A percentile compares a stretch with the other conserved stretches of the same genome.
These are phyloP conservation scores for Mayetiola destructor DNA, from an alignment of 2,888 invertebrate species.

Conservation along the genomic window DNA sequence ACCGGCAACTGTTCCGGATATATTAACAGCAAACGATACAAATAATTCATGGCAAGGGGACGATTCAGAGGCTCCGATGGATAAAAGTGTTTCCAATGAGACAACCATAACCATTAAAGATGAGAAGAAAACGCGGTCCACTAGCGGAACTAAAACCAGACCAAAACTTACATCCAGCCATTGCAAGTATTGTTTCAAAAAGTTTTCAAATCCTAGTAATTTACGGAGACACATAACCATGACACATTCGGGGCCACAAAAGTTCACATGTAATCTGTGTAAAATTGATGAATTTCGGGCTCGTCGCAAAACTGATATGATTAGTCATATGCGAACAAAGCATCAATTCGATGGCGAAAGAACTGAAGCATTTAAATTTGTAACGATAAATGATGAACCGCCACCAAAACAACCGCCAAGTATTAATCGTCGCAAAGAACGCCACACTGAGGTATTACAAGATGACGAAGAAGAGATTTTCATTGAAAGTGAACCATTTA, in stretches of 20 bases:
- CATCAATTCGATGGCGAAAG: conserved; percentile 46
- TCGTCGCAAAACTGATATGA: conserved; percentile 48
- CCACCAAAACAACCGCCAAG: background rate
- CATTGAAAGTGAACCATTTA: background rate
- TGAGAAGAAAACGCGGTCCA: conserved; percentile 4
- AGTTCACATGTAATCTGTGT: conserved; percentile 63
- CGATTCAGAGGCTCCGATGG: background rate
- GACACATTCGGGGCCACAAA: conserved; percentile 37
- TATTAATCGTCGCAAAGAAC: conserved; percentile 1
- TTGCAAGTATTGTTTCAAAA: conserved; percentile 33
- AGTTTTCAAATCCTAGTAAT: conserved; percentile 32
- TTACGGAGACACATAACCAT: conserved; percentile 34
- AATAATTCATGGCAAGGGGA: background rate
- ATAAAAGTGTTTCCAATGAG: background rate
- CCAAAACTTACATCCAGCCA: background rate
- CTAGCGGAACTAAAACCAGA: conserved; percentile 6
- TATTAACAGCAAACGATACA: no score
- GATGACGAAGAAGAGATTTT: background rate
- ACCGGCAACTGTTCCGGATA: background rate
- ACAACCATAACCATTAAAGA: background rate
- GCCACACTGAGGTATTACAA: background rate
- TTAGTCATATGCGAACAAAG: conserved; percentile 46
- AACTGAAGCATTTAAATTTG: background rate
- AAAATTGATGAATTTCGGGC: conserved; percentile 43
- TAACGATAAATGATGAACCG: background rate